Evolutionary conservation across 1,140 invertebrate species (phyloP), one percentile per base, ranked within the genome.

Genomic region (Microplitis demolitor): DNA sequence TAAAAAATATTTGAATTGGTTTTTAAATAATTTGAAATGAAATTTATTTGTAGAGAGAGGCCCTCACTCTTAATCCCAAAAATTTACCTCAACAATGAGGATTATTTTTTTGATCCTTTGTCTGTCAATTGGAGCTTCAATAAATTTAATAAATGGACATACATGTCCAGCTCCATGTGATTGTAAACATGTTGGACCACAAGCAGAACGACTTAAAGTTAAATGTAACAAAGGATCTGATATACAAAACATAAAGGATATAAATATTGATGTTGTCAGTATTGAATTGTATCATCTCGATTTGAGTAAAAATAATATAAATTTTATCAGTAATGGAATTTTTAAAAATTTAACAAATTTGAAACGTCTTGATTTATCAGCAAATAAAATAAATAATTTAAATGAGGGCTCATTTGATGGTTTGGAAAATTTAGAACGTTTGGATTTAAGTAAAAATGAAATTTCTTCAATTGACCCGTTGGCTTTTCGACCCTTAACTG

Each of bases 391-490:
- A 53, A 89, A 84, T 77, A 84, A 88, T 76, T 86, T 94, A 45
- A 89, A 91, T 72, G 89, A 91, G 76, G 88, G 88, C 50, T 89
- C 90, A 74, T 93, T 94, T 78, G 88, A 89, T 66, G 89, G 90
- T 6, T 83, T 93, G 13, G 80, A 81, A 3, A 90, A 90, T 75
- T 84, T 94, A 66, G 92, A 93, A 77, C 87, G 89, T 74, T 82
- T 94, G 72, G 92, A 93, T 83, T 87, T 96, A 62, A 93, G 92
- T 78, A 90, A 91, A 79, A 97, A 97, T 83, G 89, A 91, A 75
- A 93, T 97, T 82, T 88, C 88, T 11, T 82, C 88, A 33, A 91
- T 97, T 74, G 90, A 93, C 81, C 88, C 90, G n/a, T 90, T 93
- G 82, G 91, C 92, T 60, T 96, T 94, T 78, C 88, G 87, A 76